Percentiles rank a stretch among this genome's conserved stretches.
These are phyloP conservation scores for Microctenopoma lineatum DNA, from an alignment of 2,797 vertebrate species.

Conservation along the genomic window DNA sequence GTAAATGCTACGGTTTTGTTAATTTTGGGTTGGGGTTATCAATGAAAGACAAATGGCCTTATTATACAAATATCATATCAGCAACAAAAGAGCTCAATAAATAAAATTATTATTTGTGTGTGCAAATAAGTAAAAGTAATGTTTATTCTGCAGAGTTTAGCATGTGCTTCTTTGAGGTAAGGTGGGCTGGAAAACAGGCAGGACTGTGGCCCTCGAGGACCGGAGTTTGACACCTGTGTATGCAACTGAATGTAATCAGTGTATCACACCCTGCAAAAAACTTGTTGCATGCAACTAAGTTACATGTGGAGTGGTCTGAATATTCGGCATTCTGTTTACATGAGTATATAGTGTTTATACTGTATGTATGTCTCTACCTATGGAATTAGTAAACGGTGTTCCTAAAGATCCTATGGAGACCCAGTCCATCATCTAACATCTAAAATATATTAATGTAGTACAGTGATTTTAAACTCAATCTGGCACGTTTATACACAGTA, in stretches of 20 bases:
- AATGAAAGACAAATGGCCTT: neutral
- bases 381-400: neutral
- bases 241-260: conserved; percentile 22
- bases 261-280: conserved; percentile 59
- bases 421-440: conserved; percentile 11
- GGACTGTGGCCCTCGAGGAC: no score
- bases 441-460: neutral
- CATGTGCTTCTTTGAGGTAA: conserved; percentile 2
- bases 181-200: no score
- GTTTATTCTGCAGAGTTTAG: neutral
- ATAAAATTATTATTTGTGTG: no score
- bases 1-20: no score
- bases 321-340: conserved; percentile 20
- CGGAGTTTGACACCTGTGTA: no score
- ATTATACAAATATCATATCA: no score
- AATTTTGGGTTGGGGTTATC: neutral
- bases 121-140: no score
- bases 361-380: neutral
- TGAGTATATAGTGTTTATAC: neutral
- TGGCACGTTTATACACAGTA: conserved; percentile 20
- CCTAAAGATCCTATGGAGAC: conserved; percentile 14
- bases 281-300: conserved; percentile 41
- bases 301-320: conserved; percentile 15
- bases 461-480: conserved; percentile 24
- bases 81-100: no score